Percentiles rank a stretch among this genome's conserved stretches.
Conservation (phyloP, 1,140 invertebrate species). For the Sycobia sp. region DNA sequence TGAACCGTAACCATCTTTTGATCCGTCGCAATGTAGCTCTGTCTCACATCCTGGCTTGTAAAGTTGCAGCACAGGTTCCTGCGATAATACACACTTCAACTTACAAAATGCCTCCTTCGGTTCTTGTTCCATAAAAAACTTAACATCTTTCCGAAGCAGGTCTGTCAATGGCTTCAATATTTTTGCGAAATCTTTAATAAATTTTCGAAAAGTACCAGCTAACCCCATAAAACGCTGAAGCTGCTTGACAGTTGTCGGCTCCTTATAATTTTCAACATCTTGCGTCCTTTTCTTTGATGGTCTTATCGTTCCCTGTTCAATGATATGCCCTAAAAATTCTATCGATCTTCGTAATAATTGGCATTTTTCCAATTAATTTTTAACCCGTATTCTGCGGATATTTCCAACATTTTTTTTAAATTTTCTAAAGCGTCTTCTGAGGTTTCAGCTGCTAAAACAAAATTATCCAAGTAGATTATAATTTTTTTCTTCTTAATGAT, state of each 20-base stretch:
- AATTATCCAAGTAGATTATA: slow-evolving; percentile 27
- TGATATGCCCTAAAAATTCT: slow-evolving; percentile 18
- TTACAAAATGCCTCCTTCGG: slow-evolving; percentile 2
- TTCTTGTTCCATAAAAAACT: background rate
- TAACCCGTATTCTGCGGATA: slow-evolving; percentile 9
- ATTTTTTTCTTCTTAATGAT: slow-evolving; percentile 9
- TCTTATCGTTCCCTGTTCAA: slow-evolving; percentile 14
- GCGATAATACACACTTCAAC: slow-evolving; percentile 8
- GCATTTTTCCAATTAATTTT: slow-evolving; percentile 30
- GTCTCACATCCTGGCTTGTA: slow-evolving; percentile 26
- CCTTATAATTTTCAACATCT: background rate
- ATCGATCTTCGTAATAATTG: slow-evolving; percentile 24
- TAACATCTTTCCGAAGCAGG: slow-evolving; percentile 2
- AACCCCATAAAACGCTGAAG: slow-evolving; percentile 36
- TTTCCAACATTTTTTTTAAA: background rate
- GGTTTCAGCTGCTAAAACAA: slow-evolving; percentile 12
- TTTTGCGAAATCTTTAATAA: slow-evolving; percentile 15
- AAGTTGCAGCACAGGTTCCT: slow-evolving; percentile 17
- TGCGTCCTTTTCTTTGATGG: background rate
- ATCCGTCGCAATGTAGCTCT: slow-evolving; percentile 44
- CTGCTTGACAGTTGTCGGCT: slow-evolving; percentile 25
- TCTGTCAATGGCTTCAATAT: background rate
- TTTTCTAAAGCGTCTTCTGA: slow-evolving; percentile 17
- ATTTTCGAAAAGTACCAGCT: slow-evolving; percentile 36
- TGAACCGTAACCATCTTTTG: slow-evolving; percentile 42